Evolutionary conservation across 64 coral and sea anemone genomes (phyloP), one percentile per base, ranked within the genome.

Genomic region (Anthopleura sola): DNA sequence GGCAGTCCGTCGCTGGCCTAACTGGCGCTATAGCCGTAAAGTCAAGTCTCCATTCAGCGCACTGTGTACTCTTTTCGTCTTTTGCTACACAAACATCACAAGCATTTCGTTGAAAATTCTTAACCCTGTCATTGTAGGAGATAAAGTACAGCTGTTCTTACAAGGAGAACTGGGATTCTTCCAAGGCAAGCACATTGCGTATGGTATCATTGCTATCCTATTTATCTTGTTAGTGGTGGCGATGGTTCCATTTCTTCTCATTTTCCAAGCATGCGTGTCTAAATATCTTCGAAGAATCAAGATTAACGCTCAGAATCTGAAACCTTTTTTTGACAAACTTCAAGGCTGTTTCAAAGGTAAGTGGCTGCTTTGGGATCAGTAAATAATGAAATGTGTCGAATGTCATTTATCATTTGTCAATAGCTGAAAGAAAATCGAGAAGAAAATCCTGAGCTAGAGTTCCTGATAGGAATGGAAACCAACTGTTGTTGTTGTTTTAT

Each of bases 61-160:
- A 28, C 55, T 92, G 13, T 93, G 95, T 29, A 97, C 91, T 29
- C 83, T 97, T 15, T 90, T 97, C 57, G 95, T 97, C 5, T 75
- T 98, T 9, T 96, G 94, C 48, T 95, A 95, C 51, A 87, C 87
- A 9, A 82, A 85, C n/a, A 87, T 92, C 78, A 92, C 94, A 54
- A 74, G 76, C 18, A 86, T 96, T 75, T 96, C 94, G 1, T 24
- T 96, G 44, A 90, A 66, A 62, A 88, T 96, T 26, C 83, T 96
- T 10, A 32, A 76, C 21, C 46, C 33, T 15, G 83, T 86, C 19
- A 23, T 69, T 3, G 49, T 96, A 82, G 94, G 84, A 56, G 85
- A 79, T 71, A 86, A 68, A 31, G 44, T 21, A 3, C 78, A 88
- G 7, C 32, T 92, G 23, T 92, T 21, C 56, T 50, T 34, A 9